phyloP scores from a whole-genome alignment of 2,888 invertebrate genomes.

The Rhagium mordax region DNA sequence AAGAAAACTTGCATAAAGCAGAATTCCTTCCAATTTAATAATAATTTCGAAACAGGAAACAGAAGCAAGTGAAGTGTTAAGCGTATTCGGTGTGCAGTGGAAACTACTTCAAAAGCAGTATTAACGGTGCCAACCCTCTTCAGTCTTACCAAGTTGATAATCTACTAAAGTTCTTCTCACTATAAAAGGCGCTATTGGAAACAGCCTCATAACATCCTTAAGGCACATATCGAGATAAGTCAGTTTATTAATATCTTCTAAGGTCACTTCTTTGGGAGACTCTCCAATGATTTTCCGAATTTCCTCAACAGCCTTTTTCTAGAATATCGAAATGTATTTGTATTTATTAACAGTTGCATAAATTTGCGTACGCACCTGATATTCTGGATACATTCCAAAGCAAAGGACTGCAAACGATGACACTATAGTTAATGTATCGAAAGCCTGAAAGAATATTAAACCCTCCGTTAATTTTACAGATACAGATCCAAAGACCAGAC shows the following conservation, averaged over 20 bases:
- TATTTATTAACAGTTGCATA: not conserved
- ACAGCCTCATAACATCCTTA: constrained; percentile 61
- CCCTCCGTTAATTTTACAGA: not conserved
- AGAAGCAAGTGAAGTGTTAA: too few species aligned
- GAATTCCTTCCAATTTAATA: too few species aligned
- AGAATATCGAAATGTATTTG: not conserved
- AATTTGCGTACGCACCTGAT: constrained; percentile 55
- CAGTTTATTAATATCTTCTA: constrained; percentile 56
- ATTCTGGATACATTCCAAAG: constrained; percentile 64
- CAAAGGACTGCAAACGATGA: constrained; percentile 54
- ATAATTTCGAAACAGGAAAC: too few species aligned
- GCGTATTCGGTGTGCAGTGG: too few species aligned
- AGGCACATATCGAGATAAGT: constrained; percentile 61
- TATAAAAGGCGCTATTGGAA: constrained; percentile 62
- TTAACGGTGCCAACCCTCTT: not conserved
- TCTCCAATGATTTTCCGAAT: constrained; percentile 56
- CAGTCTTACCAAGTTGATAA: constrained; percentile 54
- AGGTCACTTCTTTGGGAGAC: constrained; percentile 43
- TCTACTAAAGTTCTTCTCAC: constrained; percentile 57
- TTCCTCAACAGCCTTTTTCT: constrained; percentile 59
- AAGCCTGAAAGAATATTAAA: constrained; percentile 55
- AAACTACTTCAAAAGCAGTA: too few species aligned
- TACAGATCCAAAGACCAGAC: too few species aligned
- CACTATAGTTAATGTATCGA: constrained; percentile 60
- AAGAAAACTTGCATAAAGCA: too few species aligned